Conservation (phyloP, 1,140 invertebrate genomes). For the Diabrotica undecimpunctata region DNA sequence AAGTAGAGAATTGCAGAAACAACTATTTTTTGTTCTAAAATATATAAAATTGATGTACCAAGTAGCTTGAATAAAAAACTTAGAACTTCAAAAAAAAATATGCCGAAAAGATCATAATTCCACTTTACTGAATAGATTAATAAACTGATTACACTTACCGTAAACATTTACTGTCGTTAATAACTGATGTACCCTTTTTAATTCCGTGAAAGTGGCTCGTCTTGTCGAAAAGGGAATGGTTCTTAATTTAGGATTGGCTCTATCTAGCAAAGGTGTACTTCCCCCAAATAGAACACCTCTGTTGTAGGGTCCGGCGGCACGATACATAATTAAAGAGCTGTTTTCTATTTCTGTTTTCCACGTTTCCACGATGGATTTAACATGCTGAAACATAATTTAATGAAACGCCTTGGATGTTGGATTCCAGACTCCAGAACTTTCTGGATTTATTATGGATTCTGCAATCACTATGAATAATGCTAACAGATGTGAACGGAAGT, state of each 20-base stretch:
- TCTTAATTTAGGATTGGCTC: conserved; percentile 63
- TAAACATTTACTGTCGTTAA: conserved; percentile 57
- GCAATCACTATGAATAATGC: too few relatives aligned
- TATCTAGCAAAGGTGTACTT: conserved; percentile 63
- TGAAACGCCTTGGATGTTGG: too few relatives aligned
- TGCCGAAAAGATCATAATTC: background rate
- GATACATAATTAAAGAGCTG: conserved; percentile 74
- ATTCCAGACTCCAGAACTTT: too few relatives aligned
- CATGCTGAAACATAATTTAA: conserved; percentile 63
- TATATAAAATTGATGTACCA: too few relatives aligned
- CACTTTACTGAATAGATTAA: too few relatives aligned
- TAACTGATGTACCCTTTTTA: conserved; percentile 69
- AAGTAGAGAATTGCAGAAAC: too few relatives aligned
- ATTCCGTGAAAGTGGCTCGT: conserved; percentile 77
- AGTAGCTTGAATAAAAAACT: background rate
- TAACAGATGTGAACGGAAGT: too few relatives aligned
- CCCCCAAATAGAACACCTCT: conserved; percentile 71
- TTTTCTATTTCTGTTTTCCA: conserved; percentile 66
- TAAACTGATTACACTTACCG: conserved; percentile 24
- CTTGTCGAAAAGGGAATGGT: conserved; percentile 79
- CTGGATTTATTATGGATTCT: too few relatives aligned
- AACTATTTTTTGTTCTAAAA: too few relatives aligned
- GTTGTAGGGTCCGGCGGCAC: conserved; percentile 73
- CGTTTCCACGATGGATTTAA: conserved; percentile 67
- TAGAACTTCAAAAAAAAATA: background rate